Conservation (phyloP, 2,113 vertebrate genomes). For the Colinus virginianus region DNA sequence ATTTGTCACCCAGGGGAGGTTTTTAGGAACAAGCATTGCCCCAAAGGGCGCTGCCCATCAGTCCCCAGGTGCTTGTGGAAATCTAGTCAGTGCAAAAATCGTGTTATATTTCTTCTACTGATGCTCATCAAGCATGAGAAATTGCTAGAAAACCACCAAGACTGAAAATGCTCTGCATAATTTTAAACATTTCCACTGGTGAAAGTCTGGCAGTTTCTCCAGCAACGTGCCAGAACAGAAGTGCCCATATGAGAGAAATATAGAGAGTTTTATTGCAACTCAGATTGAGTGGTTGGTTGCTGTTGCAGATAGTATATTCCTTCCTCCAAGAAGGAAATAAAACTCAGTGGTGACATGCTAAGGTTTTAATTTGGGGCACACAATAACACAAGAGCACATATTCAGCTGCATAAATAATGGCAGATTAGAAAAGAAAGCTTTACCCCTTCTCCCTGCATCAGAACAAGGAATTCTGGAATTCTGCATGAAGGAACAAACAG, state of each 20-base stretch:
- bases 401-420: background rate
- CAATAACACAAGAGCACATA: background rate
- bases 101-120: background rate
- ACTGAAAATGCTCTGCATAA: background rate
- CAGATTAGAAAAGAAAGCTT: background rate
- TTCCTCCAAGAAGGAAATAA: background rate
- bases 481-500: background rate
- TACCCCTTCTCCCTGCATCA: background rate
- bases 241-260: background rate
- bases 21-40: background rate
- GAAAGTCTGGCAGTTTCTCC: background rate
- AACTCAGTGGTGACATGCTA: background rate
- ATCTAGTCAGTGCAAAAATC: background rate
- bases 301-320: background rate
- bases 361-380: background rate
- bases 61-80: background rate
- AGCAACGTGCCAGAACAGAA: background rate
- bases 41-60: background rate
- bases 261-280: background rate
- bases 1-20: background rate
- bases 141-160: background rate
- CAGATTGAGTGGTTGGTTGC: background rate
- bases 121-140: background rate
- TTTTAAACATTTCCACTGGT: background rate
- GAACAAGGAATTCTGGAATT: background rate